Evolutionary conservation across 2,113 vertebrate species (phyloP).

Genomic region (Grus americana): DNA sequence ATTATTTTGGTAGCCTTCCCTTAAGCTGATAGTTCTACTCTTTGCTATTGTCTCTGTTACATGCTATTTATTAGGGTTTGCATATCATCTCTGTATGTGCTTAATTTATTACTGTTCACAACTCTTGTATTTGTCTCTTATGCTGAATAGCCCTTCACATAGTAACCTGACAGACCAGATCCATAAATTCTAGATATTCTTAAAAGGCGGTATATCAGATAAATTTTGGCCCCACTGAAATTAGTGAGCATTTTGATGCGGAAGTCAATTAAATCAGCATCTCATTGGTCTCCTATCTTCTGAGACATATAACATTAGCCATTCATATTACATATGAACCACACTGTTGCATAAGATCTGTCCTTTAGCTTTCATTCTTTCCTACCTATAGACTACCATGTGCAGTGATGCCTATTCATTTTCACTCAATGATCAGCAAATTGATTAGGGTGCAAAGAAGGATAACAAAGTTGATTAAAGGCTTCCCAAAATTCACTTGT

Average conservation of each 20-base stretch:
- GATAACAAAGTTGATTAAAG: neutral
- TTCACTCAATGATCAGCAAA: neutral
- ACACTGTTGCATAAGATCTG: neutral
- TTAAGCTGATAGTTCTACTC: neutral
- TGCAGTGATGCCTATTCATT: neutral
- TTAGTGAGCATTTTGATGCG: neutral
- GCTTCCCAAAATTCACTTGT: neutral
- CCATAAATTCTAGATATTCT: neutral
- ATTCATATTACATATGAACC: neutral
- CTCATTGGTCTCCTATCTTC: neutral
- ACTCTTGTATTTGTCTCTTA: neutral
- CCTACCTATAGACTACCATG: neutral
- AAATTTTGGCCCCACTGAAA: neutral
- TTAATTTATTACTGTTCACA: neutral
- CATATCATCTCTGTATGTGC: neutral
- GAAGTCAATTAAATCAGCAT: neutral
- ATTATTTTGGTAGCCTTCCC: neutral
- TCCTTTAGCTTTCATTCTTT: neutral
- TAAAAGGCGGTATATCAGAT: neutral
- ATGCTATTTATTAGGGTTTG: neutral
- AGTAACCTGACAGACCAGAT: neutral
- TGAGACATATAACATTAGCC: neutral
- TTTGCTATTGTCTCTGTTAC: neutral
- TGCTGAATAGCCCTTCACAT: fast-evolving
- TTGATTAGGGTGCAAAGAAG: neutral